Base-by-base conservation (phyloP, 2,113 vertebrate species). In the Carollia perspicillata region DNA sequence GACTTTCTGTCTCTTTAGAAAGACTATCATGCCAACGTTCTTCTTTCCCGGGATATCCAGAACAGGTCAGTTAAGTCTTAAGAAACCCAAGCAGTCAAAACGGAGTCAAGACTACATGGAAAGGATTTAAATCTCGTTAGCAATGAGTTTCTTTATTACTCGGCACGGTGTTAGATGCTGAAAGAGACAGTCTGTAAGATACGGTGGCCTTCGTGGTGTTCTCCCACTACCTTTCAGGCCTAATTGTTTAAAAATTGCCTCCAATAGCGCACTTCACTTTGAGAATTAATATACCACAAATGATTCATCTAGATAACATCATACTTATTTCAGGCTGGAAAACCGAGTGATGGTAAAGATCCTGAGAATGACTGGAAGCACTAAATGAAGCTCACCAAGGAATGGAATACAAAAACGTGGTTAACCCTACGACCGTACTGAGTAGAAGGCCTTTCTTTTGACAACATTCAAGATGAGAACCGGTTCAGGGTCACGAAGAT, bases 221-320 rank as follows among this genome's bases (percentile, higher is more conserved):
- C 58, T 87, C 49, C 80, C 42, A 37, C 18, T 80, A 81, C 35
- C 65, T 47, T 80, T n/a, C 53, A 84, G 78, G 85, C 55, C 12
- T 40, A 86, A 65, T 44, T 74, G 71, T 68, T 78, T 84, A 53
- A 37, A 90, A 88, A 42, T 28, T 65, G 26, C 35, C 63, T 94
- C 60, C 65, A 84, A 88, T 33, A 66, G 35, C 30, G 42, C 35
- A 47, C 44, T 94, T 77, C 71, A 75, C 55, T 74, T 13, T 96
- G 49, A 65, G 37, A 33, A 33, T n/a, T 30, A 84, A 35, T 6
- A 53, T 8, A 44, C 17, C 47, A 95, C 17, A 84, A 90, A 51
- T 69, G 86, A 95, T 49, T 97, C 89, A 86, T 69, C 63, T 90
- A 83, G 90, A 96, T 58, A 90, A 42, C 58, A 26, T 11, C 3